Percentiles rank a stretch among this genome's conserved stretches.
phyloP scores from a whole-genome alignment of 2,888 invertebrate genomes.

The Agrochola macilenta region DNA sequence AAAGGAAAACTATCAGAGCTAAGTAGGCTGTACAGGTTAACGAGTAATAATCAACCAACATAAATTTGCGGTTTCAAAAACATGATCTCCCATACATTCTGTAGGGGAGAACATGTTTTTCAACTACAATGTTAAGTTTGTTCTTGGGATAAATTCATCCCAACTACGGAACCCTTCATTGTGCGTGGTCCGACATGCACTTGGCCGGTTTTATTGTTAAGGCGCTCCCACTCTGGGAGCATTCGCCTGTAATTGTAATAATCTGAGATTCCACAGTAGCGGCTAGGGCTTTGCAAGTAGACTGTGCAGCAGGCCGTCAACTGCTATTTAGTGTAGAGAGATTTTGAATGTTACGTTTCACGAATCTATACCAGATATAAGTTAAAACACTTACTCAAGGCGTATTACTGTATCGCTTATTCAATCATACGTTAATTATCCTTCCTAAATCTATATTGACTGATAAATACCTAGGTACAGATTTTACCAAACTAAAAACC shows the following conservation, averaged over 20 bases:
- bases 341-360: neutral
- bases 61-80: too few relatives aligned
- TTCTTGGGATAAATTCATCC: too few relatives aligned
- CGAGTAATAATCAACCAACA: too few relatives aligned
- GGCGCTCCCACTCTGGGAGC: neutral
- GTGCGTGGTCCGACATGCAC: too few relatives aligned
- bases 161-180: too few relatives aligned
- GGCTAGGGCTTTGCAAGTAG: neutral
- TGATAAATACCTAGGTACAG: neutral
- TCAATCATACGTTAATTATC: neutral
- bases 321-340: neutral
- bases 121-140: too few relatives aligned
- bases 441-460: neutral
- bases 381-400: neutral
- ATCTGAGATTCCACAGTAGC: neutral
- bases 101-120: too few relatives aligned
- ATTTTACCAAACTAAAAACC: neutral
- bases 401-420: neutral
- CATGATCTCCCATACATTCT: too few relatives aligned
- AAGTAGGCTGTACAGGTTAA: too few relatives aligned
- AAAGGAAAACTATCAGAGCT: too few relatives aligned
- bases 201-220: too few relatives aligned
- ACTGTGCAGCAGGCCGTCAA: neutral
- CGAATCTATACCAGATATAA: neutral
- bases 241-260: neutral